Evolutionary conservation across 2,797 vertebrate genomes (phyloP).

Genomic region (Aratinga solstitialis): DNA sequence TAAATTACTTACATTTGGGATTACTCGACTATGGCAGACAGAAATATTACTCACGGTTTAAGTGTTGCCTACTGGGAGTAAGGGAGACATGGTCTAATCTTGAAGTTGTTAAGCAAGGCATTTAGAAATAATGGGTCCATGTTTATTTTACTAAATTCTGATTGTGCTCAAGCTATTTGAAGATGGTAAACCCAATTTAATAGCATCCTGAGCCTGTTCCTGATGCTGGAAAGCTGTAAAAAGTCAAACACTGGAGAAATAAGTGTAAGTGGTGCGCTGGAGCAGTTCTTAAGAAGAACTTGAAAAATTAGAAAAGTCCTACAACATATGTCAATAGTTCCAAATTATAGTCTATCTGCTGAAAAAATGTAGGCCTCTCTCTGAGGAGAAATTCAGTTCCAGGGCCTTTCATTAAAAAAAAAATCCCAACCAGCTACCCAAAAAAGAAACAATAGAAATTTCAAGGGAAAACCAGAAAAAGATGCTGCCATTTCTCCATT

Average conservation of each 20-base stretch:
- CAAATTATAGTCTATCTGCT: neutral
- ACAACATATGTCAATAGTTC: neutral
- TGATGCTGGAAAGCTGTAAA: slow-evolving; percentile 2
- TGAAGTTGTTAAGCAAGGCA: slow-evolving; percentile 76
- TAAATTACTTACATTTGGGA: slow-evolving; percentile 82
- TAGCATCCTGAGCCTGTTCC: slow-evolving; percentile 10
- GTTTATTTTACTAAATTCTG: slow-evolving; percentile 77
- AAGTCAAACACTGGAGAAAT: slow-evolving; percentile 8
- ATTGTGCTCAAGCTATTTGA: slow-evolving; percentile 61
- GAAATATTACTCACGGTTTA: slow-evolving; percentile 79
- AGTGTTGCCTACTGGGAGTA: slow-evolving; percentile 73
- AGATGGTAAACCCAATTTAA: slow-evolving; percentile 64
- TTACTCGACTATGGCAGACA: slow-evolving; percentile 76
- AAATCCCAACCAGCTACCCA: neutral
- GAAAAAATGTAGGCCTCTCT: neutral
- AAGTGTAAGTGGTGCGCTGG: neutral
- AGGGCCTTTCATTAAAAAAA: neutral
- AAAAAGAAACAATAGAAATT: neutral
- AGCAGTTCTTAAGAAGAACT: neutral
- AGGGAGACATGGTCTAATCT: slow-evolving; percentile 69
- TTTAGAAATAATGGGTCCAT: slow-evolving; percentile 76
- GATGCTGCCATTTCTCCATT: neutral
- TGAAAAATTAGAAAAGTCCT: neutral
- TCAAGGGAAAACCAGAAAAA: neutral
- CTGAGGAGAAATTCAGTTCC: neutral